phyloP scores from a whole-genome alignment of 1,140 invertebrate species.

The Camponotus floridanus region DNA sequence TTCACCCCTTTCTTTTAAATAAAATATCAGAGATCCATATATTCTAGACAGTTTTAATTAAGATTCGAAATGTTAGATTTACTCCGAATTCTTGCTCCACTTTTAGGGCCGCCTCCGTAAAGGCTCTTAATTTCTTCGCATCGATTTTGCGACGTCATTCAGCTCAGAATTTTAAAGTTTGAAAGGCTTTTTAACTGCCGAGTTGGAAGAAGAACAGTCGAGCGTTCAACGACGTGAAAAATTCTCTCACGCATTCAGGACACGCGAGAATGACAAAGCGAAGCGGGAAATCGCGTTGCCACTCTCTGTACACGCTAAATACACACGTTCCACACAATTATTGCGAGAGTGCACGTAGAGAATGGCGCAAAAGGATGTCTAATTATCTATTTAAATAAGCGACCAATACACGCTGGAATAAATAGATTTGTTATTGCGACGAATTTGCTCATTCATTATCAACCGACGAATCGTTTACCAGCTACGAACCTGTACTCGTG shows the following conservation, averaged over 20 bases:
- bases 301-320: constrained; percentile 46
- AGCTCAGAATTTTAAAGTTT: neutral
- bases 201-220: neutral
- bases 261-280: neutral
- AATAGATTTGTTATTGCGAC: constrained; percentile 72
- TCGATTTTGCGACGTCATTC: neutral
- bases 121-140: neutral
- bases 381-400: constrained; percentile 64
- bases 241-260: constrained; percentile 32
- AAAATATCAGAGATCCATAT: neutral
- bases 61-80: neutral
- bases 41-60: neutral
- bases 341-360: constrained; percentile 58
- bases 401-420: constrained; percentile 65
- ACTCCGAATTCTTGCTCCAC: neutral
- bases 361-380: constrained; percentile 68
- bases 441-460: constrained; percentile 71
- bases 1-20: no score
- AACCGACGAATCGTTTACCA: constrained; percentile 65
- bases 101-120: neutral
- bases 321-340: constrained; percentile 64
- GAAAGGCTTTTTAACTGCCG: constrained; percentile 21
- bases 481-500: constrained; percentile 76
- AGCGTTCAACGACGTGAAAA: neutral
- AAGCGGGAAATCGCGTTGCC: constrained; percentile 29